Percentiles rank a stretch among this genome's conserved stretches.
These are phyloP conservation scores for Nebria brevicollis DNA, from an alignment of 2,888 invertebrate species.

Conservation along the genomic window DNA sequence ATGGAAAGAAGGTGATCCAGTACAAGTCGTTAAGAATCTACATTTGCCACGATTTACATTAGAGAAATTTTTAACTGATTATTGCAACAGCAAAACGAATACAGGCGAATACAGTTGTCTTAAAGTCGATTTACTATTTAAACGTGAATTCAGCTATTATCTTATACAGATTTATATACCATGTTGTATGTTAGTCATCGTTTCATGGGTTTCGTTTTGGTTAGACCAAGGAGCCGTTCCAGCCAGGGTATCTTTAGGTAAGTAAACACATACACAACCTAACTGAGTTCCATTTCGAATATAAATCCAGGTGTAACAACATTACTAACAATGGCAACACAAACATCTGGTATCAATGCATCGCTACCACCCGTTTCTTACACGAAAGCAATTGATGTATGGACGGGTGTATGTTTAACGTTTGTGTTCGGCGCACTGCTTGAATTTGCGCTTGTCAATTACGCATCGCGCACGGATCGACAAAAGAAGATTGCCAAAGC, in stretches of 20 bases:
- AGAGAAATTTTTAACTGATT: conserved; percentile 88
- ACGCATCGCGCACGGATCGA: conserved; percentile 89
- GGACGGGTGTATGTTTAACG: conserved; percentile 92
- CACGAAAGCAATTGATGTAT: conserved; percentile 93
- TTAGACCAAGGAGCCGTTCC: conserved; percentile 91
- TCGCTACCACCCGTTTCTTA: conserved; percentile 93
- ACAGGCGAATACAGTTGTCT: conserved; percentile 72
- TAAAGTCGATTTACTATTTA: conserved; percentile 85
- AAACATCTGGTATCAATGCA: conserved; percentile 90
- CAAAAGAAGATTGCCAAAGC: conserved; percentile 77
- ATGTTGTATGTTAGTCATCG: conserved; percentile 94
- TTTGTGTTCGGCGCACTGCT: conserved; percentile 89
- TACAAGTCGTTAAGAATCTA: conserved; percentile 87
- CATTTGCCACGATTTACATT: conserved; percentile 90
- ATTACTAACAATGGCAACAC: conserved; percentile 92
- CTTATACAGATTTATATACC: conserved; percentile 97
- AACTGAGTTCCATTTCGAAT: not conserved
- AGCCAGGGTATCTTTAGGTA: conserved; percentile 86
- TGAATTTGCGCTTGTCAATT: conserved; percentile 95
- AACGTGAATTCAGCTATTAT: conserved; percentile 96
- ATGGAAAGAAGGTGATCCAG: conserved; percentile 91
- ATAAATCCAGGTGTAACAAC: conserved; percentile 80
- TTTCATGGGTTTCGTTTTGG: conserved; percentile 94
- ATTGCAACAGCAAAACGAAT: conserved; percentile 92
- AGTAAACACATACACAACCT: conserved; percentile 48